A percentile compares a stretch with the other conserved stretches of the same genome.
Conservation (phyloP, 2,888 invertebrate genomes). For the Mantis religiosa region DNA sequence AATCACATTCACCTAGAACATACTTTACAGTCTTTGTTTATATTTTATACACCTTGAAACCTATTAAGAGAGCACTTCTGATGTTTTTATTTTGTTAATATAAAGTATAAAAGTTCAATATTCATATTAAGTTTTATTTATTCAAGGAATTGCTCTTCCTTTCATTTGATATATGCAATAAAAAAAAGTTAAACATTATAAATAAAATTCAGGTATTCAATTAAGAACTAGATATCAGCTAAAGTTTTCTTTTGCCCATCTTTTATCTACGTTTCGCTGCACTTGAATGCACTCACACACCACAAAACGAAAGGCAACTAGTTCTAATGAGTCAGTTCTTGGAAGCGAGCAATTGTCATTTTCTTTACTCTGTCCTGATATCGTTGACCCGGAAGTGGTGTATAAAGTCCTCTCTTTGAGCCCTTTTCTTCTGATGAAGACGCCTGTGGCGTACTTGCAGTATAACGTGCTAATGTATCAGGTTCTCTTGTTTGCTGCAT, state of each 20-base stretch:
- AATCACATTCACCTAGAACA: neutral
- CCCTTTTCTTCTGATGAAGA: neutral
- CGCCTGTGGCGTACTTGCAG: neutral
- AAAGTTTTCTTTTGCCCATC: neutral
- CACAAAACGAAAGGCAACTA: neutral
- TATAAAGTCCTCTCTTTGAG: conserved; percentile 61
- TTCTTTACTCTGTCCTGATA: conserved; percentile 88
- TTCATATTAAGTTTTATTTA: neutral
- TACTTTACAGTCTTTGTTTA: neutral
- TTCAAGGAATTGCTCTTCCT: neutral
- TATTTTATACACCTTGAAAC: neutral
- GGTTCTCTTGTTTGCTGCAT: conserved; percentile 44
- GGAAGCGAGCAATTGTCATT: conserved; percentile 82
- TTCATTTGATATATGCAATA: neutral
- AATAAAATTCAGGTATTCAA: neutral
- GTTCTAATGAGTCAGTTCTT: conserved; percentile 62
- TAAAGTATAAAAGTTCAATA: neutral
- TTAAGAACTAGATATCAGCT: neutral
- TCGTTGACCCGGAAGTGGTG: conserved; percentile 75
- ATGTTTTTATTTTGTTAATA: neutral
- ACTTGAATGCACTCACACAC: neutral
- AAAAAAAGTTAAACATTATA: neutral
- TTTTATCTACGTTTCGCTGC: neutral
- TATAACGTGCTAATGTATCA: conserved; percentile 39
- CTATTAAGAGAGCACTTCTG: neutral